A percentile compares a stretch with the other conserved stretches of the same genome.
Conservation (phyloP, 2,797 vertebrate genomes). For the Rhinoraja longicauda region DNA sequence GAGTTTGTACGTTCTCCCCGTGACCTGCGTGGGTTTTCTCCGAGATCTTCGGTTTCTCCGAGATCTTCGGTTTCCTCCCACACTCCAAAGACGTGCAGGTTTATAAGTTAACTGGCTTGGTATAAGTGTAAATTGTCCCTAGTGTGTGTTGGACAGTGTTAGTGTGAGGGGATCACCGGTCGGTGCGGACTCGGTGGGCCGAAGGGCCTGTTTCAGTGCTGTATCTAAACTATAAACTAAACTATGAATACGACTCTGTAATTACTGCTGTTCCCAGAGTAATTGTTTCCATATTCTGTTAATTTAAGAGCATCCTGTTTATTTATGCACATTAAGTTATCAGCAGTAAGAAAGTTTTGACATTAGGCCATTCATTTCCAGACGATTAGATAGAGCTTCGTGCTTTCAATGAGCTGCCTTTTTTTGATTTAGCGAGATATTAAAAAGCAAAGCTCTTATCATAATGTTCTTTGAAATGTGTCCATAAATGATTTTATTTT, state of each 20-base stretch:
- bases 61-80: too few species aligned
- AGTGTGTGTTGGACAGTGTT: too few species aligned
- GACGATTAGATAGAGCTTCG: constrained; percentile 2
- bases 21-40: too few species aligned
- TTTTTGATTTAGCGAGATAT: not conserved
- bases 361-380: not conserved
- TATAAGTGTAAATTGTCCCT: too few species aligned
- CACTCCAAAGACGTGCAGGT: too few species aligned
- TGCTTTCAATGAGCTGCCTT: not conserved
- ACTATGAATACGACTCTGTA: not conserved
- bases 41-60: too few species aligned
- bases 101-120: too few species aligned
- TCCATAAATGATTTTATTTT: not conserved
- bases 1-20: too few species aligned
- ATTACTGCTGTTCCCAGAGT: not conserved
- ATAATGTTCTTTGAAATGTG: not conserved
- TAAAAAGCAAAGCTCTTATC: not conserved
- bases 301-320: not conserved
- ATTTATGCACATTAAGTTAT: not conserved
- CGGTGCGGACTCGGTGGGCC: too few species aligned
- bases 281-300: not conserved
- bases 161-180: too few species aligned
- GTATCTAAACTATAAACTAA: too few species aligned
- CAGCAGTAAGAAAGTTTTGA: not conserved
- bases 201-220: too few species aligned